Evolutionary conservation across 2,113 vertebrate genomes (phyloP).

Genomic region (Spermophilus dauricus): DNA sequence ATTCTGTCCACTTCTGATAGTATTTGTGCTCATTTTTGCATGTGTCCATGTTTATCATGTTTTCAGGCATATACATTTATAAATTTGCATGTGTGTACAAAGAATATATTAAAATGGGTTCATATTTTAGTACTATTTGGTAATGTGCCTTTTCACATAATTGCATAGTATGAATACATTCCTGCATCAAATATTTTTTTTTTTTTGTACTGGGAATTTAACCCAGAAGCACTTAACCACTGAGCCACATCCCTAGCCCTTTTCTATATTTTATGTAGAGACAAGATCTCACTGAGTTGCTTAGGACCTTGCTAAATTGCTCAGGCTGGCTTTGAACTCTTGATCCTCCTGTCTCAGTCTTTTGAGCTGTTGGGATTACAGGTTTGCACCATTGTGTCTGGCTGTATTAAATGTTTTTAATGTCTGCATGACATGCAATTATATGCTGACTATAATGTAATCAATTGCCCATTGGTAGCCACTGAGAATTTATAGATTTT

Average conservation of each 20-base stretch:
- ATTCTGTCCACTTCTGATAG: background rate
- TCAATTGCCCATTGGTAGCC: background rate
- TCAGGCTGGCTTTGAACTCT: background rate
- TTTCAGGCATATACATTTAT: background rate
- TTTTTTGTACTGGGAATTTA: background rate
- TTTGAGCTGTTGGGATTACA: background rate
- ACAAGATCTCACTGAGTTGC: background rate
- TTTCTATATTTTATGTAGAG: background rate
- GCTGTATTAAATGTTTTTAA: conserved; percentile 3
- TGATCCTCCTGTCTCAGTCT: background rate
- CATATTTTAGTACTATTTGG: conserved; percentile 4
- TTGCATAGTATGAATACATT: background rate
- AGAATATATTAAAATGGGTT: conserved; percentile 14
- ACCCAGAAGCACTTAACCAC: background rate
- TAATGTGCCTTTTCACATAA: background rate
- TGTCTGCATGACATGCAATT: background rate
- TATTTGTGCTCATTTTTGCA: background rate
- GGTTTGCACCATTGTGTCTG: background rate
- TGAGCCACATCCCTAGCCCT: background rate
- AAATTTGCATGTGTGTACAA: background rate
- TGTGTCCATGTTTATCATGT: background rate
- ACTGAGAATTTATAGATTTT: conserved; percentile 56
- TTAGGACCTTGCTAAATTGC: background rate
- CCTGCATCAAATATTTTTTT: background rate
- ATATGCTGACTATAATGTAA: background rate